Evolutionary conservation across 2,113 vertebrate genomes (phyloP).

Genomic region (Jaculus jaculus): DNA sequence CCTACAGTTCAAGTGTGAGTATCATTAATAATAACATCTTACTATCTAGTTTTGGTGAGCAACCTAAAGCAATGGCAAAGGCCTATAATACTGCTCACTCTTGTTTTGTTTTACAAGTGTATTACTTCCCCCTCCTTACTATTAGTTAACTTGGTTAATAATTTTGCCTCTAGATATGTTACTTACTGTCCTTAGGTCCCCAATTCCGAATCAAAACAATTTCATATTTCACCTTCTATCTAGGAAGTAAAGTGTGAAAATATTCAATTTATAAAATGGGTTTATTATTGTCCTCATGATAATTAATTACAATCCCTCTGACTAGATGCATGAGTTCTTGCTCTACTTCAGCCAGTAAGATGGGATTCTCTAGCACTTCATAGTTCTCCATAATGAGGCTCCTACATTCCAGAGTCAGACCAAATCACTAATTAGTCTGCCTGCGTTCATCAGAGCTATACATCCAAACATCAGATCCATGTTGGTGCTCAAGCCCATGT

Average conservation of each 20-base stretch:
- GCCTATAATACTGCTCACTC: neutral
- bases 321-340: neutral
- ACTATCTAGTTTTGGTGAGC: no score
- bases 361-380: rapidly evolving
- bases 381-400: neutral
- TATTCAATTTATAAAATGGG: neutral
- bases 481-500: neutral
- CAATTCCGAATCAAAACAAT: neutral
- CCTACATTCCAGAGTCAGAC: neutral
- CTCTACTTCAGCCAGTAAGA: neutral
- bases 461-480: neutral
- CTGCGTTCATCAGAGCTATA: neutral
- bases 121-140: neutral
- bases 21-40: no score
- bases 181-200: neutral
- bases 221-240: constrained; percentile 13
- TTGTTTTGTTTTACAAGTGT: neutral
- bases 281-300: neutral
- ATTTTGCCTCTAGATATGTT: neutral
- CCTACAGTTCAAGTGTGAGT: no score
- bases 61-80: no score
- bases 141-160: neutral
- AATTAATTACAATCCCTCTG: neutral
- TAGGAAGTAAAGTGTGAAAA: neutral
- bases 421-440: neutral